Base-by-base conservation (phyloP, 1,140 invertebrate genomes). In the Cydia fagiglandana region DNA sequence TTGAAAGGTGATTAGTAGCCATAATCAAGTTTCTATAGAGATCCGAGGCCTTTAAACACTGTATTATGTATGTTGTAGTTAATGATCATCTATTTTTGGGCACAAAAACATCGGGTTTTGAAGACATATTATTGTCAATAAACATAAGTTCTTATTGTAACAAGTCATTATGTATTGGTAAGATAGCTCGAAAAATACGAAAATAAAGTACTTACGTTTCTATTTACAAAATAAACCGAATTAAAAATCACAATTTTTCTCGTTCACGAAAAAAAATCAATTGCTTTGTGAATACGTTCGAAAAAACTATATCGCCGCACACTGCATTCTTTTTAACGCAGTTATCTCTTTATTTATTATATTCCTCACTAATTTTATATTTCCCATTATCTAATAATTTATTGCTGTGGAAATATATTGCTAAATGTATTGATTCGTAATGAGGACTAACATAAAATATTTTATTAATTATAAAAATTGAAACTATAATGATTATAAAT, bases 231-330 rank as follows among this genome's bases (percentile, higher is more conserved):
- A 70, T 45, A 70, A 41, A n/a, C 12, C 66, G n/a, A 70, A 45
- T 41, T 68, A 70, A 70, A 70, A 70, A 70, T 70, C 66, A 17
- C 38, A 24, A 70, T 70, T 70, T 70, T 70, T 70, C 30, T 70
- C 17, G n/a, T 70, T 70, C 66, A 70, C 66, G 66, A 17, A 70
- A 70, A 70, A 45, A 70, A 70, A 70, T 70, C 66, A 70, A 70
- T 70, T 70, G 66, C 66, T 70, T 70, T 70, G 66, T 70, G n/a
- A 34, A 38, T n/a, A 41, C 66, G 66, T 70, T 70, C 34, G 28
- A 70, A 70, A 70, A 70, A 38, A 56, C 15, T 61, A 24, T 53
- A 17, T 17, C 50, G 6, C 50, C 50, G 56, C 15, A 24, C 56
- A 61, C 0, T 3, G n/a, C 20, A 24, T 61, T 61, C 5, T 61